A percentile compares a stretch with the other conserved stretches of the same genome.
These are phyloP conservation scores for Formica aserva DNA, from an alignment of 2,888 invertebrate species.

Conservation along the genomic window DNA sequence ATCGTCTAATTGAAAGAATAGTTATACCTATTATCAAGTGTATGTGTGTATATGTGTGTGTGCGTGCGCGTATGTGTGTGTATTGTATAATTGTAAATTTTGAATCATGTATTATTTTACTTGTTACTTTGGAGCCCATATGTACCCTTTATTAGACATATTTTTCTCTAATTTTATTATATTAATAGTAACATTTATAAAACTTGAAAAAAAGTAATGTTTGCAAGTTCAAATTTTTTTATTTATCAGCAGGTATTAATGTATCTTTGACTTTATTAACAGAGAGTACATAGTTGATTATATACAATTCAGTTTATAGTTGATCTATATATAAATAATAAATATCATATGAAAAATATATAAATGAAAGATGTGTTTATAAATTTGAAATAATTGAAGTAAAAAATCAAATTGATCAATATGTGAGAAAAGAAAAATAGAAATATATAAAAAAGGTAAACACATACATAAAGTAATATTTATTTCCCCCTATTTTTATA, in stretches of 20 bases:
- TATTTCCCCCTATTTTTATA: not conserved
- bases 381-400: not conserved
- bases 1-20: not conserved
- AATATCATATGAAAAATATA: not conserved
- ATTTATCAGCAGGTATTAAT: not conserved
- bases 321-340: not conserved
- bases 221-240: not conserved
- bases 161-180: not conserved
- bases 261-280: not conserved
- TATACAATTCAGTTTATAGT: not conserved
- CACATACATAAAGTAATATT: not conserved
- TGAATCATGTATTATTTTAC: not conserved
- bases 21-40: not conserved
- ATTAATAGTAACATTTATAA: not conserved
- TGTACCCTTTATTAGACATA: not conserved
- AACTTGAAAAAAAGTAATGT: not conserved
- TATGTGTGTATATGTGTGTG: too few relatives aligned
- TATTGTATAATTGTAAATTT: slow-evolving; percentile 1
- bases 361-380: not conserved
- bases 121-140: not conserved
- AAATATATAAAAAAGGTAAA: not conserved
- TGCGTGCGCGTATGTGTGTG: too few relatives aligned
- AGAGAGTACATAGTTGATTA: not conserved
- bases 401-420: not conserved
- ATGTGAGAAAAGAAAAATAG: not conserved